These are phyloP conservation scores for Ceyx margarethae DNA, from an alignment of 2,113 vertebrate genomes.

Conservation along the genomic window DNA sequence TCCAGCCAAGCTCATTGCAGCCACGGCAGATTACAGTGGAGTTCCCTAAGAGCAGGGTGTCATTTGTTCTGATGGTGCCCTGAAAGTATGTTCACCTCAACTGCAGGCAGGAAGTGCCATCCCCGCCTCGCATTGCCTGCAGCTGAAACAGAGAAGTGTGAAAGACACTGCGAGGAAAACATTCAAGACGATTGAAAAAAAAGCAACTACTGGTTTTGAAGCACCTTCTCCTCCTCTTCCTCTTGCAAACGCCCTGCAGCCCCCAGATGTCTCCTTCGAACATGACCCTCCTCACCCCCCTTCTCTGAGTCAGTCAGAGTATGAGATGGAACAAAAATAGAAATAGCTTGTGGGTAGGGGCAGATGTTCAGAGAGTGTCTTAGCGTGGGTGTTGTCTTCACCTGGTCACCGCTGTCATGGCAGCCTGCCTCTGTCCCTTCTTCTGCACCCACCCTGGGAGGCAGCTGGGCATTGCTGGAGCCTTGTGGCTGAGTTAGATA, in stretches of 20 bases:
- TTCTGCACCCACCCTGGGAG: neutral
- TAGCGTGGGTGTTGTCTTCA: neutral
- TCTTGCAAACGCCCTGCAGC: neutral
- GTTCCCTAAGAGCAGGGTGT: neutral
- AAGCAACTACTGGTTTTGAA: neutral
- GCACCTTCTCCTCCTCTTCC: conserved; percentile 10
- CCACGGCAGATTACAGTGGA: neutral
- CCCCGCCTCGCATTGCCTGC: conserved; percentile 12
- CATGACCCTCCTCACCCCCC: neutral
- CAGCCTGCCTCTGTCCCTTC: neutral
- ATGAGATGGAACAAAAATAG: neutral
- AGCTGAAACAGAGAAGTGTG: neutral
- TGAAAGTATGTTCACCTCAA: conserved; percentile 3
- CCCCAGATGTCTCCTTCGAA: neutral
- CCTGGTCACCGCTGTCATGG: neutral
- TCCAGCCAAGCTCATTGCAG: neutral
- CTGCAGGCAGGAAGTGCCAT: conserved; percentile 2
- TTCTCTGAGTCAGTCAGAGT: conserved; percentile 11
- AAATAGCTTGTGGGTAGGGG: conserved; percentile 1
- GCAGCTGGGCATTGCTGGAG: neutral
- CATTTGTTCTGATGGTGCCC: conserved; percentile 34
- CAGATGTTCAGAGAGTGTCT: neutral
- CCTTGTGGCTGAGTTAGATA: fast-evolving
- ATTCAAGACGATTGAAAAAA: neutral
- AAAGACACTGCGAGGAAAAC: neutral